Evolutionary conservation across 30 jellyfish, hydroid and myxozoan species (phyloP).

Genomic region (Cassiopea xamachana): DNA sequence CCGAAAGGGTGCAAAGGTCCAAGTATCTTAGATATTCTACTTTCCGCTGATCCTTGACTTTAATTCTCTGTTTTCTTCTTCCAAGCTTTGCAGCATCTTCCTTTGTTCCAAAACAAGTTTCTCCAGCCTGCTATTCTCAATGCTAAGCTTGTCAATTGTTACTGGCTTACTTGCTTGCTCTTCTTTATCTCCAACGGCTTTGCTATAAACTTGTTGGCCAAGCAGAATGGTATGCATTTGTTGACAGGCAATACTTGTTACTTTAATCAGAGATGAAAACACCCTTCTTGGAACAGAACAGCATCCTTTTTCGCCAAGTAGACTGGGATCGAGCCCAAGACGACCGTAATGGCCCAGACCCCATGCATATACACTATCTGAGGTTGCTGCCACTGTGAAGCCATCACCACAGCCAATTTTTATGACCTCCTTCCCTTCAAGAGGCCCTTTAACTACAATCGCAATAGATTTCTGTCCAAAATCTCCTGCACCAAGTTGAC

Average conservation of each 20-base stretch:
- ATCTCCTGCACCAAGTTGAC: conserved; percentile 93
- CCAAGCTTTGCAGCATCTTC: conserved; percentile 34
- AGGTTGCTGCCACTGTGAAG: conserved; percentile 88
- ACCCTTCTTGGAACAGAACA: conserved; percentile 84
- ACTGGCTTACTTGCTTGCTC: conserved; percentile 25
- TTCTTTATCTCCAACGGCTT: conserved; percentile 5
- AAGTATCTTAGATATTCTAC: neutral
- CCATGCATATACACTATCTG: conserved; percentile 90
- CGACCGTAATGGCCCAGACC: conserved; percentile 92
- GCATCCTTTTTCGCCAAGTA: conserved; percentile 74
- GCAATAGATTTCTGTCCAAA: conserved; percentile 73
- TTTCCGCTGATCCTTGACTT: conserved; percentile 22
- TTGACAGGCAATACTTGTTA: conserved; percentile 82
- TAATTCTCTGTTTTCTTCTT: conserved; percentile 52
- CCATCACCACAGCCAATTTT: conserved; percentile 91
- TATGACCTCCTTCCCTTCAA: conserved; percentile 75
- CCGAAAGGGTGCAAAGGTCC: too few relatives aligned
- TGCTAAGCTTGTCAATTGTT: conserved; percentile 56
- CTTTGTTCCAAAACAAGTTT: conserved; percentile 46
- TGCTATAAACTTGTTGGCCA: conserved; percentile 78
- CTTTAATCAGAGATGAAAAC: conserved; percentile 86
- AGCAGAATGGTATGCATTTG: conserved; percentile 79
- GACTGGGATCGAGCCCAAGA: conserved; percentile 85
- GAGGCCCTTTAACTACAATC: conserved; percentile 80
- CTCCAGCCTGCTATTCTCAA: conserved; percentile 61